Base-by-base conservation (phyloP, 1,140 invertebrate species). In the Cryptotermes secundus region DNA sequence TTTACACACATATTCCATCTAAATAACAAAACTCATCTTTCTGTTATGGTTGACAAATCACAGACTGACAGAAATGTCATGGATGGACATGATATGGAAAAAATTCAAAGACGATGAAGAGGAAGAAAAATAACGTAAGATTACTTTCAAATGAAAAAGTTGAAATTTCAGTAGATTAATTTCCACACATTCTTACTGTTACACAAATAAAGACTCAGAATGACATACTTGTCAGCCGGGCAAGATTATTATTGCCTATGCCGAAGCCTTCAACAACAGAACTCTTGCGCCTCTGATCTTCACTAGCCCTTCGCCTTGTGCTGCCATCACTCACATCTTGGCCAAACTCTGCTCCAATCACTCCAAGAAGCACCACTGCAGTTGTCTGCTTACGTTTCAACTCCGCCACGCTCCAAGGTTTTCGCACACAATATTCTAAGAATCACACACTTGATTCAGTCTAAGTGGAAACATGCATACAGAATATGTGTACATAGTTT, bases 301-400 rank as follows among this genome's bases (percentile, higher is more conserved):
- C 87, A n/a, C 86, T 87, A 35, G 84, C 79, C 35, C 85, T 86
- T 84, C 87, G 31, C 86, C 87, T 85, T 87, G 87, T 86, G 34
- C 84, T 85, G 26, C 86, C 86, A 1, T 85, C 85, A 36, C 93
- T 92, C 80, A 96, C 95, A 87, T 96, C 97, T 88, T 98, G 97
- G 0, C 98, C 98, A 90, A 99, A 99, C 90, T 99, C 98, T 0
- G 98, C 97, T 0, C 99, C 99, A 84, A 99, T 98, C 0, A 99
- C 98, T 1, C 98, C 98, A 34, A 99, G 89, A 65, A 99, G 90
- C 0, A 99, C 97, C 1, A 99, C 97, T 1, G 99, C 97, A 0
- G 98, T 99, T 0, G 97, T 97, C 90, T 99, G 98, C 87, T 99
- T 99, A 19, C 98, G 92, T 85, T 97, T 96, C 53, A 97, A 91